phyloP scores from a whole-genome alignment of 2,113 vertebrate genomes.

The Rhinopithecus roxellana region DNA sequence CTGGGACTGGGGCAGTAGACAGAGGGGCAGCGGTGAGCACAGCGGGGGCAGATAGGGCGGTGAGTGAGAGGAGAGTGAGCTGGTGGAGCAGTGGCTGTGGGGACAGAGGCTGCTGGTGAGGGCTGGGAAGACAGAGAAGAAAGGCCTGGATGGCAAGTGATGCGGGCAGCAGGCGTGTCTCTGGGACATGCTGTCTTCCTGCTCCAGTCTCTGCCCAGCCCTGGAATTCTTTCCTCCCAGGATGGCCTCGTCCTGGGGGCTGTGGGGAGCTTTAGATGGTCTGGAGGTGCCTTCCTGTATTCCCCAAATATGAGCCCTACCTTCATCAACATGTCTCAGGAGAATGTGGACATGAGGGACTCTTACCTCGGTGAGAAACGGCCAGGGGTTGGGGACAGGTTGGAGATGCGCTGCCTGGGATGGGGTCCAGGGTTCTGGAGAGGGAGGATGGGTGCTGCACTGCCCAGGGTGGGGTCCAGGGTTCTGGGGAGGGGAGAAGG shows the following conservation, averaged over 20 bases:
- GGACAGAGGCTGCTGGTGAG: neutral
- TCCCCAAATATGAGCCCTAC: neutral
- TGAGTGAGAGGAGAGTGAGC: neutral
- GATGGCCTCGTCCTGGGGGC: conserved; percentile 69
- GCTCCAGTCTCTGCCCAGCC: neutral
- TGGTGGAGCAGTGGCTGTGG: neutral
- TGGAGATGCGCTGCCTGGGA: neutral
- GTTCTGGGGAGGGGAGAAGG: neutral
- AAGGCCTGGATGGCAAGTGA: neutral
- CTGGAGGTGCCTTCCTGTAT: conserved; percentile 74
- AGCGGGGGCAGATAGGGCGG: fast-evolving
- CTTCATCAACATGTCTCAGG: conserved; percentile 69
- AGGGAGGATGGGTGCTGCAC: neutral
- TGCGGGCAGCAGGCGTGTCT: fast-evolving
- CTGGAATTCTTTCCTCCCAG: conserved; percentile 42
- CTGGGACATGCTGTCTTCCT: neutral
- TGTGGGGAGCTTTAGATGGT: conserved; percentile 75
- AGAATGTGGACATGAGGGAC: conserved; percentile 55
- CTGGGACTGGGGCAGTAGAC: neutral
- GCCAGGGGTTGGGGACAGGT: neutral
- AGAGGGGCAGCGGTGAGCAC: neutral
- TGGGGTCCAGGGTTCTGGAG: neutral
- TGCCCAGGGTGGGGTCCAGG: neutral
- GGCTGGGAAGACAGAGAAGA: neutral
- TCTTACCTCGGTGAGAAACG: conserved; percentile 76